Evolutionary conservation across 2,888 invertebrate genomes (phyloP).

Genomic region (Pristionchus japonicus): DNA sequence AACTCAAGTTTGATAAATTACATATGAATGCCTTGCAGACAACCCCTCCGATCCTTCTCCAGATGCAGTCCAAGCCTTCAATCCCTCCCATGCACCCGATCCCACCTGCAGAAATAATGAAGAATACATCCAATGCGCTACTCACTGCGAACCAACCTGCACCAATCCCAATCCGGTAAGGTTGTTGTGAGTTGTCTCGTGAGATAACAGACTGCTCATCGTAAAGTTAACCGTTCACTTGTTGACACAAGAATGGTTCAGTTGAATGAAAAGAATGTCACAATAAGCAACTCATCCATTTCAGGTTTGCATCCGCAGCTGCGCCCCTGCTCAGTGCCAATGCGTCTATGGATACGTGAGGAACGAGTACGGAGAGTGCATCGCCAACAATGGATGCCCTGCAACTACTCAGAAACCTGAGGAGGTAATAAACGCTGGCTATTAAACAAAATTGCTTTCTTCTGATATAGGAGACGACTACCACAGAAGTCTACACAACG

Average conservation of each 20-base stretch:
- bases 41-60: neutral
- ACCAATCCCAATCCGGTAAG: conserved; percentile 32
- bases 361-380: conserved; percentile 1
- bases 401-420: neutral
- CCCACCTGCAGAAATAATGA: neutral
- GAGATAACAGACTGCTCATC: neutral
- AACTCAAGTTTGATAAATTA: neutral
- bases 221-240: neutral
- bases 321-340: conserved; percentile 14
- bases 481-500: neutral
- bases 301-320: conserved; percentile 19
- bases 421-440: neutral
- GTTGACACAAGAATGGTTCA: too few species aligned
- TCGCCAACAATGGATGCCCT: neutral
- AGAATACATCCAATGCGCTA: conserved; percentile 9
- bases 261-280: neutral
- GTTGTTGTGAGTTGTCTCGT: neutral
- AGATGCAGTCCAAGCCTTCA: conserved; percentile 18
- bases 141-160: conserved; percentile 30
- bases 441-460: neutral
- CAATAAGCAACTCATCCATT: neutral
- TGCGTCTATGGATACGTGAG: conserved; percentile 24
- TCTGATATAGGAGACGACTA: neutral
- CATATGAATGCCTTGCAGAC: neutral
- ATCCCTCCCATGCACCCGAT: conserved; percentile 1